Evolutionary conservation across 2,797 vertebrate species (phyloP).

Genomic region (Tolypeutes matacus): DNA sequence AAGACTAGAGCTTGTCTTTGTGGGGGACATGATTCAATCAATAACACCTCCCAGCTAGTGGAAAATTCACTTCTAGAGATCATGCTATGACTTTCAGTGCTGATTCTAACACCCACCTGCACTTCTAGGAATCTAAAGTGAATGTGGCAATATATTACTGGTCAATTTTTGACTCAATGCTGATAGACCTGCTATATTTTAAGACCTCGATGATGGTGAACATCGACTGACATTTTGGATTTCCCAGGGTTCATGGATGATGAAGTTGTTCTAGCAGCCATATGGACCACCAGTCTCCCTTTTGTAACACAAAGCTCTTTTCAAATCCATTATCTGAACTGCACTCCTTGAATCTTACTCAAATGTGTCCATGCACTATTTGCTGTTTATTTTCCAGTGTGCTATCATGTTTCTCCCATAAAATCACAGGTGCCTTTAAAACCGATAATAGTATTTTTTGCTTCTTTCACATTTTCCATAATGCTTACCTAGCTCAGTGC

Average conservation of each 20-base stretch:
- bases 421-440: not conserved
- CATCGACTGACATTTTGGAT: not conserved
- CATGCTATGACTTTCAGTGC: not conserved
- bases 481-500: not conserved
- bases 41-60: too few relatives aligned
- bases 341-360: not conserved
- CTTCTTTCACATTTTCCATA: not conserved
- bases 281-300: accelerated
- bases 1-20: too few relatives aligned
- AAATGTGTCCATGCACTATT: accelerated
- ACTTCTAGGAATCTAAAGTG: not conserved
- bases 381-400: not conserved
- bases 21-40: too few relatives aligned
- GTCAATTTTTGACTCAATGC: not conserved
- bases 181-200: not conserved
- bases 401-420: not conserved
- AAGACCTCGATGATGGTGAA: not conserved
- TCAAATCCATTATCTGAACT: not conserved
- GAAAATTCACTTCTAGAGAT: not conserved
- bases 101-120: not conserved
- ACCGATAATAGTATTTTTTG: not conserved
- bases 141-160: not conserved
- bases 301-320: not conserved
- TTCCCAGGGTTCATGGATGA: not conserved
- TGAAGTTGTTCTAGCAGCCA: not conserved